These are phyloP conservation scores for Cephalotes varians DNA, from an alignment of 2,888 invertebrate genomes.

Conservation along the genomic window DNA sequence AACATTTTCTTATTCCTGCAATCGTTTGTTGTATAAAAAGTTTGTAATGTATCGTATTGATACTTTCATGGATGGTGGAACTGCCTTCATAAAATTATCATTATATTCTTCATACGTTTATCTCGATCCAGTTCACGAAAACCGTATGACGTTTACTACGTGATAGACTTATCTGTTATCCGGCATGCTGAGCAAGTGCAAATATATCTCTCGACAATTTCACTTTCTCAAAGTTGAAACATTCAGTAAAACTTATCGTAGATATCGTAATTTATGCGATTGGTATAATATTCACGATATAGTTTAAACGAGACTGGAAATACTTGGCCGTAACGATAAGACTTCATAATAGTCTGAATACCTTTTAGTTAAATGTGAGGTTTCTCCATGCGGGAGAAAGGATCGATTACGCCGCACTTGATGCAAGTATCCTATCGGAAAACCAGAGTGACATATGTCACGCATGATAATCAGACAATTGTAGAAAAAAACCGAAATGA, in stretches of 20 bases:
- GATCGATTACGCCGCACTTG: conserved; percentile 10
- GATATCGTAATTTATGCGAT: conserved; percentile 44
- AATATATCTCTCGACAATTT: conserved; percentile 29
- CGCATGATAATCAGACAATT: conserved; percentile 24
- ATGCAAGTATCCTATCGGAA: conserved; percentile 39
- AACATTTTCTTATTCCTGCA: conserved; percentile 58
- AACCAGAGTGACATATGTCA: conserved; percentile 12
- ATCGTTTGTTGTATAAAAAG: conserved; percentile 54
- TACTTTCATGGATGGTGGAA: not conserved
- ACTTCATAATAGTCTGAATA: conserved; percentile 48
- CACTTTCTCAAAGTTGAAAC: conserved; percentile 25
- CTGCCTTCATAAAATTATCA: conserved; percentile 16
- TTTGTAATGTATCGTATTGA: not conserved
- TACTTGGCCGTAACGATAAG: conserved; percentile 45
- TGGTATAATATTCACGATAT: conserved; percentile 15
- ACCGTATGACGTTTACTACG: conserved; percentile 2
- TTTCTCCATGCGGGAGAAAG: conserved; percentile 36
- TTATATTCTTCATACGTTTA: conserved; percentile 22
- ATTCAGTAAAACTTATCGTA: conserved; percentile 18
- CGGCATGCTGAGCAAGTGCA: conserved; percentile 3
- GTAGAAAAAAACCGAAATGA: not conserved
- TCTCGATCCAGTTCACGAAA: conserved; percentile 23
- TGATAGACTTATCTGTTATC: conserved; percentile 1
- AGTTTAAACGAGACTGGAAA: conserved; percentile 34
- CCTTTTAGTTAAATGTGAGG: conserved; percentile 52